Base-by-base conservation (phyloP, 35 echinoderm and acorn worm genomes). In the Acanthaster planci region DNA sequence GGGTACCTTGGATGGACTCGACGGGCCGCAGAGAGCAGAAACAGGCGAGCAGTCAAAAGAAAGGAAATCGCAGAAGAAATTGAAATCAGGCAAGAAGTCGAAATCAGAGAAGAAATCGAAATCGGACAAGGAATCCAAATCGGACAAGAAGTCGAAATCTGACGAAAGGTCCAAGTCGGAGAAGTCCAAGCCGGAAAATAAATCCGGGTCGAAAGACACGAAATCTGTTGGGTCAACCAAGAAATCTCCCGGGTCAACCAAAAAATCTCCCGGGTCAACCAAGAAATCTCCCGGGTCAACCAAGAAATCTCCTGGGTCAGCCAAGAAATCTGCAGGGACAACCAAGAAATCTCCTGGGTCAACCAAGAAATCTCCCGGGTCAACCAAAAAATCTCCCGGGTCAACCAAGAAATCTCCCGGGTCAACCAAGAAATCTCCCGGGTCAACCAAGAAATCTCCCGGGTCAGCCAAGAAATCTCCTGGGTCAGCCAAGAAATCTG, bases 291-390 rank as follows among this genome's bases (percentile, higher is more conserved):
- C 64, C 8, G 64, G 2, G 34, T 72, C 64, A 36, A 72, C 64
- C 0, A 72, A 72, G 64, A 72, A 72, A 30, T 72, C 64, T 72
- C 29, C 64, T 12, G 64, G 64, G 2, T 72, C 64, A 29, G 34
- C 64, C 0, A 72, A 72, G 64, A 72, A 72, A 29, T 72, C 64
- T 26, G 29, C 64, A 1, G 64, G 64, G 9, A 27, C 64, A 72
- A 72, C 64, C 15, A 35, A 72, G 64, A 72, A 72, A 72, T 72
- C 64, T 26, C 29, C 64, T 2, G 64, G 64, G 34, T 72, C 64
- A 31, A 30, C 64, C 0, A 72, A 72, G 64, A 72, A 72, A 1
- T 72, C 64, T 21, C 64, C 64, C 0, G 64, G 64, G 30, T 72
- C 64, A 35, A 9, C 64, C 14, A 72, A 72, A 26, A 72, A 72